These are phyloP conservation scores for Battus philenor DNA, from an alignment of 1,140 invertebrate species.

Conservation along the genomic window DNA sequence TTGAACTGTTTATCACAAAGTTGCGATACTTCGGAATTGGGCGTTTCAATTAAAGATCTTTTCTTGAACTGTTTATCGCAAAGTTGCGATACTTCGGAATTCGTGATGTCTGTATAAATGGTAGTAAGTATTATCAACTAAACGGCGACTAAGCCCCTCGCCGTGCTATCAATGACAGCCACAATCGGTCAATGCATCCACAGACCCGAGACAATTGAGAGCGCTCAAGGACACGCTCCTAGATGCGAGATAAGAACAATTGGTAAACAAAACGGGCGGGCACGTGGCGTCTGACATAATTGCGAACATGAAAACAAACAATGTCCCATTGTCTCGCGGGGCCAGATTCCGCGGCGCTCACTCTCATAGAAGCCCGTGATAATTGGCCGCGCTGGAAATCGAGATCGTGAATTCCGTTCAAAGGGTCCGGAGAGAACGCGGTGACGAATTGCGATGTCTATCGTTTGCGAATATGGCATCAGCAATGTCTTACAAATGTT, in stretches of 20 bases:
- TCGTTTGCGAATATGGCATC: background rate
- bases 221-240: constrained; percentile 23
- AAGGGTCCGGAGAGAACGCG: background rate
- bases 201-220: constrained; percentile 8
- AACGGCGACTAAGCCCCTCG: too few species aligned
- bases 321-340: constrained; percentile 26
- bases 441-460: background rate
- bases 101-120: too few species aligned
- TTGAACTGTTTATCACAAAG: too few species aligned
- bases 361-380: background rate
- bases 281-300: constrained; percentile 28
- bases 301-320: constrained; percentile 28
- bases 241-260: constrained; percentile 34
- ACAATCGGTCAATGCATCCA: constrained; percentile 4
- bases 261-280: constrained; percentile 27
- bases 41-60: too few species aligned
- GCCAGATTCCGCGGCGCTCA: constrained; percentile 9
- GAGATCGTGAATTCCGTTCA: background rate
- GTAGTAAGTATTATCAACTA: too few species aligned
- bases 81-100: too few species aligned
- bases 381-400: constrained; percentile 1
- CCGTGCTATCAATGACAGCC: too few species aligned
- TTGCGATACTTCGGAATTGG: too few species aligned
- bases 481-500: too few species aligned
- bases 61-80: too few species aligned